Conservation (phyloP, 2,113 vertebrate genomes). For the Mixornis gularis region DNA sequence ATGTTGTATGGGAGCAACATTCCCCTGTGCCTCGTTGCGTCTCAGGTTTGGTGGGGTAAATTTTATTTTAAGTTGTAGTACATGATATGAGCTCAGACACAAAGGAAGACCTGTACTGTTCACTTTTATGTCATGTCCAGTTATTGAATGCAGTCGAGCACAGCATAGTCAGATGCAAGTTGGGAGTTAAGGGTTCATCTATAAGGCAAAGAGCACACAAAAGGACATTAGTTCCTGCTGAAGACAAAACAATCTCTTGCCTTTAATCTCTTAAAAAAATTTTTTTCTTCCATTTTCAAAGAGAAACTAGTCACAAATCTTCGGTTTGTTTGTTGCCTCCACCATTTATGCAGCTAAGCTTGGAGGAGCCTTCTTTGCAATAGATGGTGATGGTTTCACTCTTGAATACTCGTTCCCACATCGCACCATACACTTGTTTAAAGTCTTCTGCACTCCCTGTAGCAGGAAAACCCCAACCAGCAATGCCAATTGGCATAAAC, state of each 20-base stretch:
- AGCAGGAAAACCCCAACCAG: neutral
- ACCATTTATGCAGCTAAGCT: neutral
- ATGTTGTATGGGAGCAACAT: neutral
- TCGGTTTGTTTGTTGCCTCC: neutral
- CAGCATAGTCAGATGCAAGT: neutral
- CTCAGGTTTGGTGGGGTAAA: neutral
- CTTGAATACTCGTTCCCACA: neutral
- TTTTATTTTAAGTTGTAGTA: conserved; percentile 24
- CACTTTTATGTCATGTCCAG: neutral
- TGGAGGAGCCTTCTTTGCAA: neutral
- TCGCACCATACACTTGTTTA: neutral
- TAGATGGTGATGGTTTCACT: neutral
- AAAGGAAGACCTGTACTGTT: conserved; percentile 26
- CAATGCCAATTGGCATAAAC: conserved; percentile 92
- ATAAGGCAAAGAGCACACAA: neutral
- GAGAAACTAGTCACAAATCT: neutral
- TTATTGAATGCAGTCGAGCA: neutral
- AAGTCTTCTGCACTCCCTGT: neutral
- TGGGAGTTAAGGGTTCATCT: neutral
- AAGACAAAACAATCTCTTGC: neutral
- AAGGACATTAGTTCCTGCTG: neutral
- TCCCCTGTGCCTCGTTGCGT: neutral
- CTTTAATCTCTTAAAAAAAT: fast-evolving
- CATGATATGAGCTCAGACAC: neutral
- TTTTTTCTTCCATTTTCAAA: neutral